phyloP scores from a whole-genome alignment of 2,797 vertebrate species.

The Helicolenus hilgendorfi region DNA sequence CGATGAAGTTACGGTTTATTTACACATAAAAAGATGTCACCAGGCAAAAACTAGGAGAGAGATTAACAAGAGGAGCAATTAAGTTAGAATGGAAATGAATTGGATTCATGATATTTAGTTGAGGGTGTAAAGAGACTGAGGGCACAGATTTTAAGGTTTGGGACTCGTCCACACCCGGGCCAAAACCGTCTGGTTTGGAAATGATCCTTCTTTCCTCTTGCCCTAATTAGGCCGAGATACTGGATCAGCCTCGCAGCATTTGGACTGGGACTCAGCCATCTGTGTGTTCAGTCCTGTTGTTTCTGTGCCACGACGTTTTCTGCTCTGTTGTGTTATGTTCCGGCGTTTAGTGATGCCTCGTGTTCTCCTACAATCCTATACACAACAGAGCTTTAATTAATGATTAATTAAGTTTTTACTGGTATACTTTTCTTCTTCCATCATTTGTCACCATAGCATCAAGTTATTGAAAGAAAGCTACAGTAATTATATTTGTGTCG shows the following conservation, averaged over 20 bases:
- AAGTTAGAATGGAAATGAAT: conserved; percentile 10
- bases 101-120: conserved; percentile 27
- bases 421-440: neutral
- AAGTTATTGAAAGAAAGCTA: neutral
- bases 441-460: neutral
- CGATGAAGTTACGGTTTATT: neutral
- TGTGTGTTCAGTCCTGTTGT: conserved; percentile 68
- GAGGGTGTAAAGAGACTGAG: conserved; percentile 19
- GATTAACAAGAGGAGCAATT: neutral
- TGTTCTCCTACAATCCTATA: conserved; percentile 13
- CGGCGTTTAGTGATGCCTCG: conserved; percentile 2
- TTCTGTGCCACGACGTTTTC: conserved; percentile 49
- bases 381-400: neutral
- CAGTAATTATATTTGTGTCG: neutral
- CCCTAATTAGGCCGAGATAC: conserved; percentile 65
- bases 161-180: conserved; percentile 24
- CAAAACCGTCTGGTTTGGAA: conserved; percentile 69
- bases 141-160: conserved; percentile 24
- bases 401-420: neutral
- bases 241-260: conserved; percentile 73
- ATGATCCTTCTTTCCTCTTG: conserved; percentile 56
- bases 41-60: neutral
- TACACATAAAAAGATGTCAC: neutral
- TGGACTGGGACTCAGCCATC: conserved; percentile 78
- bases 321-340: conserved; percentile 33